Percentiles rank a stretch among this genome's conserved stretches.
These are phyloP conservation scores for Macroglossus sobrinus DNA, from an alignment of 2,113 vertebrate species.

Conservation along the genomic window DNA sequence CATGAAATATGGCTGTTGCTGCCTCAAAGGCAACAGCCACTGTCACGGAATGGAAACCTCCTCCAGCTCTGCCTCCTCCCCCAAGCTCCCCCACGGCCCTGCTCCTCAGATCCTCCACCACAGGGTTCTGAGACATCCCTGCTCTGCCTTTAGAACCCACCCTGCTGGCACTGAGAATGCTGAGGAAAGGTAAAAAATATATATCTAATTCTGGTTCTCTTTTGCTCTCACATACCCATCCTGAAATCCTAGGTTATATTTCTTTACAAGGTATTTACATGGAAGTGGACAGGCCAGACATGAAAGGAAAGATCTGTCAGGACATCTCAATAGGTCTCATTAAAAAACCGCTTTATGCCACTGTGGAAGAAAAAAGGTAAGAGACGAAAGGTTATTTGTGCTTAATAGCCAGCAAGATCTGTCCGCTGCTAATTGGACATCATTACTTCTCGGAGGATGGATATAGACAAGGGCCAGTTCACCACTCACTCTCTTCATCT, in stretches of 20 bases:
- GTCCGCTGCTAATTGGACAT: not conserved
- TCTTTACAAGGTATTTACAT: not conserved
- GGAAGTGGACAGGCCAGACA: not conserved
- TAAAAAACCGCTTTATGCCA: not conserved
- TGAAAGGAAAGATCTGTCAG: not conserved
- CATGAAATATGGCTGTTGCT: constrained; percentile 81
- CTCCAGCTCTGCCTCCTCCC: constrained; percentile 21
- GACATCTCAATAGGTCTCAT: constrained; percentile 1
- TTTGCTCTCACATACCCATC: not conserved
- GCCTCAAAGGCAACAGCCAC: constrained; percentile 79
- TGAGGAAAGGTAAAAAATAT: not conserved
- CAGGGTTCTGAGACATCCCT: not conserved
- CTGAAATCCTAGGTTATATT: constrained; percentile 2
- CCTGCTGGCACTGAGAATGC: not conserved
- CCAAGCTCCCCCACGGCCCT: not conserved
- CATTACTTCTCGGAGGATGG: not conserved
- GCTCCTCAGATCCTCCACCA: not conserved
- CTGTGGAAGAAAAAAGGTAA: not conserved
- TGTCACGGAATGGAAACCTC: constrained; percentile 66
- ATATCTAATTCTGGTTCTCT: not conserved
- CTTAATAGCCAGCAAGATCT: not conserved
- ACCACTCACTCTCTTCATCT: not conserved
- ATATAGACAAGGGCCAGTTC: not conserved
- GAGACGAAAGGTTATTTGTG: constrained; percentile 14
- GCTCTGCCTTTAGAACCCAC: constrained; percentile 56